Conservation (phyloP, 1,140 invertebrate genomes). For the Maniola jurtina region DNA sequence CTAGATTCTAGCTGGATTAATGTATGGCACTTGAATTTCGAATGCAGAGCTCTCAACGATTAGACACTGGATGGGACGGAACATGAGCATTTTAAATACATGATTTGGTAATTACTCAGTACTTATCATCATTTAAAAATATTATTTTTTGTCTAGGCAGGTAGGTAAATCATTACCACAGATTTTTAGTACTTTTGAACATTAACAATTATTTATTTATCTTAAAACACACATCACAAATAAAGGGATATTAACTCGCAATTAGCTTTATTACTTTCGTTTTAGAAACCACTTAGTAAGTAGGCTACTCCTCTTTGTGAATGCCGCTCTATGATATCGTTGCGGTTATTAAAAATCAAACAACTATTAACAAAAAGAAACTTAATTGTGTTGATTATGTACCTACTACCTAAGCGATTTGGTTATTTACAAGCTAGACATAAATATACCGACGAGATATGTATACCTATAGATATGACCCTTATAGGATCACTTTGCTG, state of each 20-base stretch:
- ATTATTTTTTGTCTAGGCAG: too few relatives aligned
- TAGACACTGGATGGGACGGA: too few relatives aligned
- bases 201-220: neutral
- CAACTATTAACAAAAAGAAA: neutral
- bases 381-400: neutral
- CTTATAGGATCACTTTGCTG: too few relatives aligned
- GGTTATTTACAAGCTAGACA: neutral
- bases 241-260: neutral
- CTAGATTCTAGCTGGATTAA: too few relatives aligned
- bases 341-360: constrained; percentile 9
- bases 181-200: neutral
- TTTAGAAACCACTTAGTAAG: neutral
- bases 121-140: too few relatives aligned
- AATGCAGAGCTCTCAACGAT: too few relatives aligned
- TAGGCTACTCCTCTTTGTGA: neutral
- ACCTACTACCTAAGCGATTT: neutral
- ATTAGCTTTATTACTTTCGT: neutral
- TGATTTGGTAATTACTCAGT: too few relatives aligned
- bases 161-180: neutral
- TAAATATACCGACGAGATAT: too few relatives aligned
- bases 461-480: too few relatives aligned
- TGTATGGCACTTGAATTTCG: too few relatives aligned
- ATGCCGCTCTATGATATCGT: neutral
- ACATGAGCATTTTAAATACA: too few relatives aligned
- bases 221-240: neutral